Evolutionary conservation across 2,113 vertebrate species (phyloP).

Genomic region (Elaphurus davidianus): DNA sequence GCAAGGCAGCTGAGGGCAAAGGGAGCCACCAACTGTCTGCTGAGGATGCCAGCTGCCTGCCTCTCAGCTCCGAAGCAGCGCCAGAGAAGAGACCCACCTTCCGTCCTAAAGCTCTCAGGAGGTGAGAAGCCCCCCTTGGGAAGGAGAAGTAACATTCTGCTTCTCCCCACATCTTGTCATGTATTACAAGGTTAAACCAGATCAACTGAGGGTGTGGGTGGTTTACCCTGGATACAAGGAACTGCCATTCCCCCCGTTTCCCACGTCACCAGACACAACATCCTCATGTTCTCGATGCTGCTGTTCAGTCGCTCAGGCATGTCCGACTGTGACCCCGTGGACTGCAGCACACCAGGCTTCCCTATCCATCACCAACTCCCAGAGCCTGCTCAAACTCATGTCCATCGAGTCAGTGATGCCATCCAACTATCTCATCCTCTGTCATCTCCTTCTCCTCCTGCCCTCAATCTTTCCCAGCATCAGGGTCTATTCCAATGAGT

Average conservation of each 20-base stretch:
- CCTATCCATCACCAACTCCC: neutral
- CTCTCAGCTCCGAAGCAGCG: neutral
- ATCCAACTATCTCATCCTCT: neutral
- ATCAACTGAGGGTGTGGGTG: neutral
- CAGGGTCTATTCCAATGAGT: neutral
- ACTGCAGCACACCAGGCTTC: neutral
- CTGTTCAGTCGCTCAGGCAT: neutral
- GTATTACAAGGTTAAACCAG: neutral
- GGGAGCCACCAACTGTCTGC: neutral
- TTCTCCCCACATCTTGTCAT: neutral
- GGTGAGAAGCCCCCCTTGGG: neutral
- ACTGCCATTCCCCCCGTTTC: neutral
- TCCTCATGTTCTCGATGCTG: neutral
- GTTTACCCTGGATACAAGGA: neutral
- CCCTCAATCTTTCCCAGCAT: neutral
- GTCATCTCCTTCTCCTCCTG: neutral
- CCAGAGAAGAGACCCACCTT: neutral
- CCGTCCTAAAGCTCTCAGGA: neutral
- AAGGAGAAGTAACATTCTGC: neutral
- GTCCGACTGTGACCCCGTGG: neutral
- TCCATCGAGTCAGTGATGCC: neutral
- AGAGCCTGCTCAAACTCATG: neutral
- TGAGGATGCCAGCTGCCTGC: neutral
- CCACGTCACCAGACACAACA: neutral
- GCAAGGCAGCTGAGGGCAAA: neutral